Evolutionary conservation across 2,888 invertebrate species (phyloP).

Genomic region (Acronicta leporina): DNA sequence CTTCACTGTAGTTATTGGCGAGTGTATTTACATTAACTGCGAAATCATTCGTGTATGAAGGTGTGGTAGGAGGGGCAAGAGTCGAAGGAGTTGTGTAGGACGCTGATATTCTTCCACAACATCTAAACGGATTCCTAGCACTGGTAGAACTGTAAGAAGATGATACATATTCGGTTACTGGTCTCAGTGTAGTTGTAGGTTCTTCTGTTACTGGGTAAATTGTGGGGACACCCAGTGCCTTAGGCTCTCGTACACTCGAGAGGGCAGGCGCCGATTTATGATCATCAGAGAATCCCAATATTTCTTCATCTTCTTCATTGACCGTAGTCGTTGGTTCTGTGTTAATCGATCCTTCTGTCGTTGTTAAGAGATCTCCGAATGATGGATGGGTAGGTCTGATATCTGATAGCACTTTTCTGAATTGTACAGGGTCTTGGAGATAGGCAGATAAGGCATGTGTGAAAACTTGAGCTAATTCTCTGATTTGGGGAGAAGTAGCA

Average conservation of each 20-base stretch:
- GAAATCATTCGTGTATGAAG: conserved; percentile 84
- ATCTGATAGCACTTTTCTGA: conserved; percentile 93
- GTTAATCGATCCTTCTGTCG: conserved; percentile 77
- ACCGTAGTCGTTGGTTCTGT: conserved; percentile 90
- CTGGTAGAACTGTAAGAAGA: conserved; percentile 69
- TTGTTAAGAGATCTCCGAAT: conserved; percentile 77
- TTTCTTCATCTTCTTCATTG: conserved; percentile 93
- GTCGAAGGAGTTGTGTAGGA: conserved; percentile 81
- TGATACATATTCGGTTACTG: conserved; percentile 61
- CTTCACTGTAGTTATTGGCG: conserved; percentile 65
- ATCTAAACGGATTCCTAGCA: conserved; percentile 76
- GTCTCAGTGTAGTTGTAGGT: conserved; percentile 65
- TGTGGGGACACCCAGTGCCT: conserved; percentile 76
- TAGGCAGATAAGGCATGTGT: conserved; percentile 95
- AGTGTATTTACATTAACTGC: conserved; percentile 70
- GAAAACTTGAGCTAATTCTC: conserved; percentile 95
- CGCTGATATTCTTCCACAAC: conserved; percentile 83
- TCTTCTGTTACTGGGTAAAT: conserved; percentile 67
- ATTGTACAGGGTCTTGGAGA: conserved; percentile 94
- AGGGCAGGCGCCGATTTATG: conserved; percentile 69
- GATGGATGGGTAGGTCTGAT: conserved; percentile 94
- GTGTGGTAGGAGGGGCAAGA: conserved; percentile 65
- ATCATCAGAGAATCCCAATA: conserved; percentile 93
- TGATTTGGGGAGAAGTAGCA: conserved; percentile 90
- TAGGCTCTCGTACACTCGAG: conserved; percentile 77